Conservation (phyloP, 2,888 invertebrate genomes). For the Minunthozetes semirufus region DNA sequence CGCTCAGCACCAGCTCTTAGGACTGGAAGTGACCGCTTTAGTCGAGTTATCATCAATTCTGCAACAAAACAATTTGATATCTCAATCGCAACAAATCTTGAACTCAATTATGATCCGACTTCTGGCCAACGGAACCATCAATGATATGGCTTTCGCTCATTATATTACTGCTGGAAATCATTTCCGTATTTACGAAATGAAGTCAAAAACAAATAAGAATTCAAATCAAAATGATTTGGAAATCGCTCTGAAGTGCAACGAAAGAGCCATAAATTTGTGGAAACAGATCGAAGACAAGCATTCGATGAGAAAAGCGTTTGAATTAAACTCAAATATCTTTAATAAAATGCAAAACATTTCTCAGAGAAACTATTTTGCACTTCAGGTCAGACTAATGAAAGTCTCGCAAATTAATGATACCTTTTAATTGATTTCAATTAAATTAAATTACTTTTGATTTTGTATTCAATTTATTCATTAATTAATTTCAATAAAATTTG, state of each 20-base stretch:
- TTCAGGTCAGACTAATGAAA: constrained; percentile 23
- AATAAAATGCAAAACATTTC: constrained; percentile 29
- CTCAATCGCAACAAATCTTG: constrained; percentile 20
- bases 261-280: constrained; percentile 19
- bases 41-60: not conserved
- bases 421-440: not conserved
- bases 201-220: not conserved
- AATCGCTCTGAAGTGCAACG: constrained; percentile 16
- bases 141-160: constrained; percentile 17
- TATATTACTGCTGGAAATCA: constrained; percentile 30
- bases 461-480: not conserved
- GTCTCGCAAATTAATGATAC: not conserved
- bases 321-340: constrained; percentile 28
- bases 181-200: constrained; percentile 14
- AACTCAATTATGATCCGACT: constrained; percentile 28
- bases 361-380: constrained; percentile 33
- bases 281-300: constrained; percentile 28
- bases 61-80: not conserved
- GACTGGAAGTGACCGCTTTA: constrained; percentile 1
- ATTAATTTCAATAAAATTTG: too few species aligned
- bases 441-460: not conserved
- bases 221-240: constrained; percentile 21
- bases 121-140: constrained; percentile 23
- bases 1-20: not conserved
- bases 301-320: constrained; percentile 8